Evolutionary conservation across 2,113 vertebrate species (phyloP), one percentile per base, ranked within the genome.

Genomic region (Lichenostomus cassidix): DNA sequence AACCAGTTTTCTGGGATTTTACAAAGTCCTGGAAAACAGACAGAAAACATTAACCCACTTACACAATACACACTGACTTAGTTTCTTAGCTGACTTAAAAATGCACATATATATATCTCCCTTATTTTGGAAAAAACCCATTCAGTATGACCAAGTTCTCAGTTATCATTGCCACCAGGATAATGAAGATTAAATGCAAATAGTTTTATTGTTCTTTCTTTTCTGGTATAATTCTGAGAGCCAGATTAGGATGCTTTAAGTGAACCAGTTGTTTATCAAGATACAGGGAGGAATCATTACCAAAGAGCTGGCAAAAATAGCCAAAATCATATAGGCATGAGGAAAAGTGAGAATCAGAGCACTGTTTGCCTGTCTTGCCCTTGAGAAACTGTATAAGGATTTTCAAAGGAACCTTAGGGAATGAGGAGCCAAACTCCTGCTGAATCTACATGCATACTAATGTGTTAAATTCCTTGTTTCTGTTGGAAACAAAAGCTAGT

Each of bases 1-100:
- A 46, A 82, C 24, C 53, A 80, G 46, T 21, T 96, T 95, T 80
- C 89, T 85, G 41, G 29, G 83, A 73, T 92, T 88, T 96, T 70
- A 81, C 59, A 69, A 63, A 77, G 52, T 49, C 68, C 89, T 81
- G 31, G 22, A 83, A 94, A 88, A 80, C 42, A 87, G 56, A 58
- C 28, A 71, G 70, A 83, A 78, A 93, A 95, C n/a, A 59, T 83
- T n/a, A 81, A 35, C 5, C 11, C 16, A 10, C 19, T 83, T 59
- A 71, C 15, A 55, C 44, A 87, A 41, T 41, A 73, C 14, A 44
- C 39, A 31, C 16, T 27, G 83, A 42, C 35, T 86, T 67, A 50
- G 18, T 73, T 95, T 87, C 68, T 68, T 64, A 82, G 46, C 56
- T 88, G 46, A 39, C 18, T 41, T 68, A 18, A 58, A 94, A 77